Evolutionary conservation across 2,888 invertebrate genomes (phyloP), one percentile per base, ranked within the genome.

Genomic region (Rhamphomyia laevipes): DNA sequence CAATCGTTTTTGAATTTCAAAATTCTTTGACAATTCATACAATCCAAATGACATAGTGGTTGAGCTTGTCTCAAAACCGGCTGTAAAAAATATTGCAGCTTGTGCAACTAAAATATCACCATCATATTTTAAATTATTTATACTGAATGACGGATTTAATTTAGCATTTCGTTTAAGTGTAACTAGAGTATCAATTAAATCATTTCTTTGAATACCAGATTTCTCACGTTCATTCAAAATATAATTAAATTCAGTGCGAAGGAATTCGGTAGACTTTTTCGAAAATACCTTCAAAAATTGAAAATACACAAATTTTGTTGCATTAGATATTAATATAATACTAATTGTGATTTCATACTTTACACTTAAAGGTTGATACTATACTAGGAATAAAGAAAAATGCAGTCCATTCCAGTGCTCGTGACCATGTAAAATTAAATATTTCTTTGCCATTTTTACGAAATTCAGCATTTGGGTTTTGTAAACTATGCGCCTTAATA

Each of bases 171-270:
- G 61, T 30, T 65, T 71, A 6, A 75, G 51, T 2, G 67, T 64
- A 33, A 76, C 60, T 12, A 77, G 56, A 5, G 73, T 56, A 55
- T 77, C 76, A 40, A 77, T 68, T 1, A 77, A 64, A 58, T 77
- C 77, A 46, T 72, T 68, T 11, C 74, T 63, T 10, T 61, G 61
- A 0, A 55, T 46, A 4, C 68, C 71, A 5, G 63, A 64, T 12
- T 64, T 57, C 47, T 69, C 66, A 3, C 77, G 63, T 12, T 70
- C 63, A 0, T 58, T 46, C 42, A 76, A 69, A 0, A 72, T 70
- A 3, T 68, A 62, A 51, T 61, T 63, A 3, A 76, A 69, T 1
- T 64, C 61, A 0, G 51, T 52, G 1, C 69, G 60, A 7, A 77
- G 47, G 50, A 74, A 76, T 10, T 57, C 52, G 0, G 62, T 52